Conservation (phyloP, 1,140 invertebrate species). For the Augochlora pura region DNA sequence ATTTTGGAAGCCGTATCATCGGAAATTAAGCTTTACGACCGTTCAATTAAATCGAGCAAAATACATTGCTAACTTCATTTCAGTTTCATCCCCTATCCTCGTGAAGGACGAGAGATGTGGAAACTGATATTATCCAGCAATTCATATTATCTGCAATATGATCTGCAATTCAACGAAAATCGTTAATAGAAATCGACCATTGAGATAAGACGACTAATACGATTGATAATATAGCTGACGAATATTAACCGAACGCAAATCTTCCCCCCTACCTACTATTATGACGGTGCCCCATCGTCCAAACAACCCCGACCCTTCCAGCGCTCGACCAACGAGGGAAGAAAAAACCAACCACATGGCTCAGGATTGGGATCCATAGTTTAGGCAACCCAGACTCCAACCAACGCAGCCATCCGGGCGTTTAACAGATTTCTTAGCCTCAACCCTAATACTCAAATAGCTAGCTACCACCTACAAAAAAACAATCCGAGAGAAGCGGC, state of each 20-base stretch:
- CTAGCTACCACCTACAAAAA: not conserved
- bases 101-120: too few species aligned
- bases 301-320: not conserved
- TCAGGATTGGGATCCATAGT: not conserved
- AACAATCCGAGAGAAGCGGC: not conserved
- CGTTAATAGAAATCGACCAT: too few species aligned
- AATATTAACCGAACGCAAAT: not conserved
- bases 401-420: not conserved
- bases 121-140: too few species aligned
- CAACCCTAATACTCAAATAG: not conserved
- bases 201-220: not conserved
- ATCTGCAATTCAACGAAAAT: too few species aligned
- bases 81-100: too few species aligned
- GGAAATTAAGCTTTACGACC: too few species aligned
- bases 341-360: not conserved
- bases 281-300: not conserved
- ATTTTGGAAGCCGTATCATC: too few species aligned
- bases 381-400: not conserved
- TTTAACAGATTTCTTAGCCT: conserved; percentile 13
- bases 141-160: too few species aligned
- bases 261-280: not conserved
- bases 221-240: not conserved
- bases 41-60: too few species aligned
- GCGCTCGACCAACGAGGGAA: too few species aligned
- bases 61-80: too few species aligned